Evolutionary conservation across 2,888 invertebrate genomes (phyloP), one percentile per base, ranked within the genome.

Genomic region (Xestia sexstrigata): DNA sequence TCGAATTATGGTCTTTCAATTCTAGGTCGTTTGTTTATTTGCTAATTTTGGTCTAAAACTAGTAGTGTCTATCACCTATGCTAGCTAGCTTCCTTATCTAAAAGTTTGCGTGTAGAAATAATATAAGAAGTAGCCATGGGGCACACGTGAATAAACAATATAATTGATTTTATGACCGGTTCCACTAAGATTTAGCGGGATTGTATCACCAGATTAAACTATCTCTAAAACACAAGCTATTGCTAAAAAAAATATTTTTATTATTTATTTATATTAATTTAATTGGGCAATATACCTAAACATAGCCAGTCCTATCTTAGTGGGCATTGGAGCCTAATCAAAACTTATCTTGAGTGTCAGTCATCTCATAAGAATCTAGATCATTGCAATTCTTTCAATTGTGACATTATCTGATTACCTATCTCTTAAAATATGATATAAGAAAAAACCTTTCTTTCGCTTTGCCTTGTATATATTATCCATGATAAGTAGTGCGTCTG

Each of bases 331-430:
- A 66, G 45, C 45, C 70, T 66, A 11, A 30, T 66, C 30, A 66
- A 71, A 7, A 71, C 8, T n/a, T 72, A 47, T 72, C 69, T 71
- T 71, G 13, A 42, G 13, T 20, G 67, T 55, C 55, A n/a, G 13
- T n/a, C n/a, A 55, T 55, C 55, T 55, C 20, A 20, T 13, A 63
- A 45, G 45, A n/a, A 17, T 65, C 42, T 8, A 71, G 11, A 67
- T 71, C 5, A 62, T 35, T 35, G 20, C 13, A 62, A 26, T 47
- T 47, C 47, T 20, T 47, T 47, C 7, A n/a, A 26, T 1, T 23
- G 47, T 68, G 47, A 72, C 70, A 20, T 70, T 35, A 69, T 68
- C 71, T 60, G 26, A 15, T 49, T 49, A 17, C 1, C 1, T n/a
- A 5, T n/a, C 55, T n/a, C n/a, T n/a, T 11, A n/a, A 55, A 55